These are phyloP conservation scores for Scaptomyza caliginosa DNA, from an alignment of 2,888 invertebrate genomes.

Conservation along the genomic window DNA sequence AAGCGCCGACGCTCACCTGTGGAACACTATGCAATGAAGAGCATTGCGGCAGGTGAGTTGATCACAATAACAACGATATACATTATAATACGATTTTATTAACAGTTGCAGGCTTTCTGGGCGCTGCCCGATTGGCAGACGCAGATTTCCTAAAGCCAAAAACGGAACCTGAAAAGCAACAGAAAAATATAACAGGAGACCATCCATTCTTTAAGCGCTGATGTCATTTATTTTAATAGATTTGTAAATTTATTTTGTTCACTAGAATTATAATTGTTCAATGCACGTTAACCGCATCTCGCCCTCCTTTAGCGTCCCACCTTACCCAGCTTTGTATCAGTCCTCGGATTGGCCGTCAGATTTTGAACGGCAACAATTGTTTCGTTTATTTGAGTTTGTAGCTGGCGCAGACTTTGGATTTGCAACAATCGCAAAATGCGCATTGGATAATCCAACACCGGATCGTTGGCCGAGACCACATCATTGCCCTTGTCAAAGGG, in stretches of 20 bases:
- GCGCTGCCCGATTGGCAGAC: conserved; percentile 86
- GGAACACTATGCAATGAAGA: conserved; percentile 69
- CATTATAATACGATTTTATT: neutral
- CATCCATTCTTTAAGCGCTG: conserved; percentile 56
- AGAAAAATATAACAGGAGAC: conserved; percentile 15
- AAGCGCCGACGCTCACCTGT: conserved; percentile 83
- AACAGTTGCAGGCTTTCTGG: conserved; percentile 86
- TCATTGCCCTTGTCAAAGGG: conserved; percentile 88
- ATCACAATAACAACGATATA: neutral
- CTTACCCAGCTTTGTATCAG: conserved; percentile 96
- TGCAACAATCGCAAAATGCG: conserved; percentile 91
- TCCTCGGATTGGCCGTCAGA: conserved; percentile 98
- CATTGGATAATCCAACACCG: conserved; percentile 88
- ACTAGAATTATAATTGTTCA: conserved; percentile 33
- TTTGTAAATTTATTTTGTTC: conserved; percentile 42
- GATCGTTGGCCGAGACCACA: conserved; percentile 86
- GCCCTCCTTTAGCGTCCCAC: conserved; percentile 88
- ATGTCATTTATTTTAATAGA: conserved; percentile 14
- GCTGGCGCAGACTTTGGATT: conserved; percentile 85
- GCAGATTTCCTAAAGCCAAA: conserved; percentile 66
- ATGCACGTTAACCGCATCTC: neutral
- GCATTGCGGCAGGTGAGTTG: conserved; percentile 70
- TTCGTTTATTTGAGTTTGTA: conserved; percentile 97
- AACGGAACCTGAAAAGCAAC: conserved; percentile 23
- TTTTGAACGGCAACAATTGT: conserved; percentile 95